Base-by-base conservation (phyloP, 2,888 invertebrate genomes). In the Eueremaeus valkanovi region DNA sequence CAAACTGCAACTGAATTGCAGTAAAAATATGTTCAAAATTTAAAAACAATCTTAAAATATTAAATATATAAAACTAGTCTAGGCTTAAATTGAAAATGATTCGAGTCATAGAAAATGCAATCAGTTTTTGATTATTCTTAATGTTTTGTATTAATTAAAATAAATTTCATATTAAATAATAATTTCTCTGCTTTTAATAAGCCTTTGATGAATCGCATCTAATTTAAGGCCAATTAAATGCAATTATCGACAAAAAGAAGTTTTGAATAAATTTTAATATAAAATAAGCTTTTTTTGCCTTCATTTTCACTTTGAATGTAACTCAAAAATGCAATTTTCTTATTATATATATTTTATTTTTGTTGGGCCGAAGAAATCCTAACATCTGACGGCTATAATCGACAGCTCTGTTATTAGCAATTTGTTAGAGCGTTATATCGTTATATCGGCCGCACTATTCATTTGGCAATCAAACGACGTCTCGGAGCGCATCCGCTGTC, bases 391-490 rank as follows among this genome's bases (percentile, higher is more conserved):
- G 29, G 16, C 16, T 29, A 9, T 61, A 31, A 31, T 31, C 31
- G 61, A 61, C 61, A 61, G 61, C 31, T 61, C 61, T 61, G 61
- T 61, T 61, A 61, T 61, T 61, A 61, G n/a, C 61, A 61, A 61
- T 61, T 61, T 61, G 61, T 61, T 31, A 31, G 61, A 61, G 61
- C 33, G 8, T 29, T 58, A 58, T 58, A 49, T 18, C 36, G 45
- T 45, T 45, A 45, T 45, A 45, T 55, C 33, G 13, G 9, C 61
- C 61, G 61, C 31, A 16, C 29, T 61, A 61, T 33, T 61, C 61
- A 61, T 31, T 61, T 61, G 61, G 31, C 2, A 61, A 51, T 51
- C n/a, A 31, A 6, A 61, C 13, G 61, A 61, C 61, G 31, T 16
- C 29, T 33, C 13, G 61, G 29, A 33, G 61, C 5, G 61, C 29